These are phyloP conservation scores for Physella acuta DNA, from an alignment of 1,140 invertebrate species.

Conservation along the genomic window DNA sequence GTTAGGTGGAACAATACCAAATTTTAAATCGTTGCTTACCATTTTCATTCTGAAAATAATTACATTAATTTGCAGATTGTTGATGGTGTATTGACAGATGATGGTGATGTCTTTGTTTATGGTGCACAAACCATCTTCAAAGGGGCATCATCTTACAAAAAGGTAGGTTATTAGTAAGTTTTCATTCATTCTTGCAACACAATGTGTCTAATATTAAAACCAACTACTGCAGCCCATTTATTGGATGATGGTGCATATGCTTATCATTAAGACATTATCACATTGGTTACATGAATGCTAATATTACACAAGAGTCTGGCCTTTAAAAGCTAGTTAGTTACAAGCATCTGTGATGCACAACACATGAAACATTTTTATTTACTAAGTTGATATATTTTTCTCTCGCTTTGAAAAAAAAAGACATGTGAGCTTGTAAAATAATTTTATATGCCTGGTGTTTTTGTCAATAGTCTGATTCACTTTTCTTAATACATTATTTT, in stretches of 20 bases:
- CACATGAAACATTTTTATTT: too few relatives aligned
- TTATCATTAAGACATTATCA: not conserved
- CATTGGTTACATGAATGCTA: too few relatives aligned
- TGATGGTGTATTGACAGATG: slow-evolving; percentile 10
- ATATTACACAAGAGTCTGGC: not conserved
- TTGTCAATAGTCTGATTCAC: too few relatives aligned
- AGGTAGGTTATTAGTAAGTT: not conserved
- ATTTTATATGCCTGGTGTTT: too few relatives aligned
- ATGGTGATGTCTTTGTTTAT: slow-evolving; percentile 18
- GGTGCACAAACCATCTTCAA: slow-evolving; percentile 14
- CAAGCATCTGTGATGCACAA: not conserved
- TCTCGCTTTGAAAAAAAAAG: too few relatives aligned
- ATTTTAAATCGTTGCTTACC: too few relatives aligned
- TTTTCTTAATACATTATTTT: too few relatives aligned
- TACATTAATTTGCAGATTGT: too few relatives aligned
- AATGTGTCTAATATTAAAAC: not conserved
- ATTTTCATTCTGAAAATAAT: too few relatives aligned
- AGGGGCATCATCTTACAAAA: slow-evolving; percentile 1
- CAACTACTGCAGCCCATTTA: not conserved
- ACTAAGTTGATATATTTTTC: too few relatives aligned
- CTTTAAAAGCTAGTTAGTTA: not conserved
- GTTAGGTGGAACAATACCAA: too few relatives aligned
- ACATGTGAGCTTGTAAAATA: too few relatives aligned
- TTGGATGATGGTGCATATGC: not conserved
- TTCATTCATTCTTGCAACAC: not conserved